phyloP scores from a whole-genome alignment of 2,888 invertebrate species.

The Mimas tiliae region DNA sequence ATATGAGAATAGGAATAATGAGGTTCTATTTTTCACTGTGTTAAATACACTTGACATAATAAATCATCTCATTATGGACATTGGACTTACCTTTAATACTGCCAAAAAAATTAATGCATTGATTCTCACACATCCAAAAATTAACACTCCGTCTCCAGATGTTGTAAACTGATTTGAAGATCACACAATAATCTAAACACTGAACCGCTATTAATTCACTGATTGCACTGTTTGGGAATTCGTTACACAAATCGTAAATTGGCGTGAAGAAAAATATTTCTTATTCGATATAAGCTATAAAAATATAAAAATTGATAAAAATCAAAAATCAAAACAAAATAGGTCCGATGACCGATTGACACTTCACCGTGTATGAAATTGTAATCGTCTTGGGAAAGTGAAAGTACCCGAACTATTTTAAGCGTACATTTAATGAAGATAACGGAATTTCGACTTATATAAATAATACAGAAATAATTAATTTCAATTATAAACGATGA shows the following conservation, averaged over 20 bases:
- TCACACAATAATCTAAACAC: constrained; percentile 4
- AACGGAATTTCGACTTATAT: constrained; percentile 28
- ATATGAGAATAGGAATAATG: too few relatives aligned
- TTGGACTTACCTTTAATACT: constrained; percentile 17
- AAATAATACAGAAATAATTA: background rate
- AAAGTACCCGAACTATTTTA: constrained; percentile 35
- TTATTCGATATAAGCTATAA: background rate
- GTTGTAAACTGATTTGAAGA: constrained; percentile 5
- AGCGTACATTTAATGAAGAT: constrained; percentile 21
- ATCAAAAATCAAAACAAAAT: constrained; percentile 34
- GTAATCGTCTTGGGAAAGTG: constrained; percentile 39
- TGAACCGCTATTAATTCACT: constrained; percentile 8
- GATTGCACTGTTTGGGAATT: constrained; percentile 1
- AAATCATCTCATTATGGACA: background rate
- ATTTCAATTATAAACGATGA: constrained; percentile 8
- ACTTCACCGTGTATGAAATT: constrained; percentile 34
- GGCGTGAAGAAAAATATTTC: background rate
- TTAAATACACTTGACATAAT: too few relatives aligned
- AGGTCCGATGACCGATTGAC: constrained; percentile 33
- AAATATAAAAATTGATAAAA: constrained; percentile 15
- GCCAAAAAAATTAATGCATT: constrained; percentile 6
- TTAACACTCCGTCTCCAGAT: constrained; percentile 7
- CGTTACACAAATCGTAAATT: background rate
- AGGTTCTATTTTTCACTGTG: too few relatives aligned
- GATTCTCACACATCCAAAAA: constrained; percentile 16